phyloP scores from a whole-genome alignment of 2,888 invertebrate species.

The Drosophila mayaguana region DNA sequence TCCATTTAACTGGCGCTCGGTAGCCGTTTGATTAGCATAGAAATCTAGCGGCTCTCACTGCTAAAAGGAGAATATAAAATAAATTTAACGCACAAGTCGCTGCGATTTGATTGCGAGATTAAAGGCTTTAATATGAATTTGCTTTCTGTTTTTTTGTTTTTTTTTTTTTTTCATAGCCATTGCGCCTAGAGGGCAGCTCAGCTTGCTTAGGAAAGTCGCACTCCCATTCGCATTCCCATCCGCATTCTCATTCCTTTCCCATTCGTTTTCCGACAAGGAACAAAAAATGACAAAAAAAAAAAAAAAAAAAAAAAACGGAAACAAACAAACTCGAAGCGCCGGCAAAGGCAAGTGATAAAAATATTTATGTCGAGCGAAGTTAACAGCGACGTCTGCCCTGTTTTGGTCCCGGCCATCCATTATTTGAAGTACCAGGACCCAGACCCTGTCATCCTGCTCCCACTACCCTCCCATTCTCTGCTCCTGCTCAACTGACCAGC shows the following conservation, averaged over 20 bases:
- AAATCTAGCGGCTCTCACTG: conserved; percentile 1
- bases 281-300: conserved; percentile 5
- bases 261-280: conserved; percentile 18
- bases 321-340: conserved; percentile 46
- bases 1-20: background rate
- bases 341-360: conserved; percentile 72
- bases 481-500: conserved; percentile 20
- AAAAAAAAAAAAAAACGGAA: conserved; percentile 25
- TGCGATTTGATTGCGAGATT: conserved; percentile 40
- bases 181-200: conserved; percentile 4
- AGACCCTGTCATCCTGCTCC: background rate
- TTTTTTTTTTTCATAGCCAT: background rate
- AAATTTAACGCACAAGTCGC: conserved; percentile 51
- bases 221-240: background rate
- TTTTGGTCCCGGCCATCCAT: conserved; percentile 48
- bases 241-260: conserved; percentile 7
- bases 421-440: conserved; percentile 30
- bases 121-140: conserved; percentile 74
- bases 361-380: conserved; percentile 77
- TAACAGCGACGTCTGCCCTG: conserved; percentile 60
- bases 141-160: conserved; percentile 13
- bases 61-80: conserved; percentile 29
- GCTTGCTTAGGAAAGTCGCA: background rate
- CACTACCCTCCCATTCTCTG: no score
- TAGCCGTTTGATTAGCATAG: conserved; percentile 7